phyloP scores from a whole-genome alignment of 2,797 vertebrate species.

The Cuniculus paca region DNA sequence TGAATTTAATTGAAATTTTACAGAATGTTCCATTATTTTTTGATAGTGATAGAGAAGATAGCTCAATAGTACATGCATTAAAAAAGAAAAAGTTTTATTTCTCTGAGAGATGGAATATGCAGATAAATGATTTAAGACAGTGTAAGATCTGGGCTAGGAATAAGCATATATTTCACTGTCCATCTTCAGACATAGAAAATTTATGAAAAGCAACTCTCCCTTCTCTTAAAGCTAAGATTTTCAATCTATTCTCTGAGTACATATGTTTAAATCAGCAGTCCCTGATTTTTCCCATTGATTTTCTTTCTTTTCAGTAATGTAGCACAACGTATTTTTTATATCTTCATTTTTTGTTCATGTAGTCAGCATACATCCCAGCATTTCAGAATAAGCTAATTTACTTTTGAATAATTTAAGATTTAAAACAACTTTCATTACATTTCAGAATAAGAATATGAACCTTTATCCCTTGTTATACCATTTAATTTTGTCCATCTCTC shows the following conservation, averaged over 20 bases:
- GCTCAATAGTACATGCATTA: not conserved
- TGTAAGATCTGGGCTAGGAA: slow-evolving; percentile 52
- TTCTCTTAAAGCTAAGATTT: slow-evolving; percentile 45
- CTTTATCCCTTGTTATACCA: not conserved
- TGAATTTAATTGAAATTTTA: slow-evolving; percentile 33
- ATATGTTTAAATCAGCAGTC: slow-evolving; percentile 25
- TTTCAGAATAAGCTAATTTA: slow-evolving; percentile 17
- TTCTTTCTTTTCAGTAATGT: slow-evolving; percentile 37
- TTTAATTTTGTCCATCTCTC: slow-evolving; percentile 30
- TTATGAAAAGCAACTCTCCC: slow-evolving; percentile 12
- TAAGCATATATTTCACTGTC: slow-evolving; percentile 24
- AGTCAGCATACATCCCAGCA: not conserved
- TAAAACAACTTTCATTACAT: slow-evolving; percentile 7
- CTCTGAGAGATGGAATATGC: slow-evolving; percentile 47
- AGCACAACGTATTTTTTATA: not conserved
- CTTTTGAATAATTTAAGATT: slow-evolving; percentile 9
- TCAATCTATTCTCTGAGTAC: not conserved
- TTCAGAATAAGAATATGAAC: not conserved
- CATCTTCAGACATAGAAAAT: slow-evolving; percentile 44
- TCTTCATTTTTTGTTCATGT: slow-evolving; percentile 43
- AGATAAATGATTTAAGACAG: slow-evolving; percentile 54
- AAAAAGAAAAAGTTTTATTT: slow-evolving; percentile 32
- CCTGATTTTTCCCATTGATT: not conserved
- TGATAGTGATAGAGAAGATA: slow-evolving; percentile 8
- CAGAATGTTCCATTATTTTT: not conserved